Percentiles rank a stretch among this genome's conserved stretches.
These are phyloP conservation scores for Ammospiza maritima DNA, from an alignment of 2,797 vertebrate species.

Conservation along the genomic window DNA sequence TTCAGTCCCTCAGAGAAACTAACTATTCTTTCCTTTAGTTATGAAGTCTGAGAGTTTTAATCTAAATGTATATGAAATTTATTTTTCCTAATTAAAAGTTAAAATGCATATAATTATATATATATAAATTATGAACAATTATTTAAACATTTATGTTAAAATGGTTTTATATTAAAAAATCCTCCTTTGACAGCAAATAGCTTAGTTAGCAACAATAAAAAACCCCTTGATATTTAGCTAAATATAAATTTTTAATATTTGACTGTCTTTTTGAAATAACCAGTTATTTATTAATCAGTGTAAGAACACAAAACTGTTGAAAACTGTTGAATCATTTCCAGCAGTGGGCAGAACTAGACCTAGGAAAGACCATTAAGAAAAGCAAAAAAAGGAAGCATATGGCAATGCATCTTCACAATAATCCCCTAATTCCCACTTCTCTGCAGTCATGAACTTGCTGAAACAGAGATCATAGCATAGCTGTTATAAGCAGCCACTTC, in stretches of 20 bases:
- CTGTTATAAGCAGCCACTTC: not conserved
- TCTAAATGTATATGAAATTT: not conserved
- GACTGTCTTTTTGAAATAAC: not conserved
- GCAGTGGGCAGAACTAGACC: not conserved
- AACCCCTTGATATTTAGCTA: not conserved
- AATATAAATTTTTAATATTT: not conserved
- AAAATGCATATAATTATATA: not conserved
- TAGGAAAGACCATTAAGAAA: not conserved
- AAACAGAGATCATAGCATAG: not conserved
- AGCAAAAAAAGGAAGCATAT: not conserved
- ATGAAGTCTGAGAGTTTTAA: not conserved
- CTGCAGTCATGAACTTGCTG: not conserved
- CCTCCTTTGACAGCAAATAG: not conserved
- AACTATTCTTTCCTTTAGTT: not conserved
- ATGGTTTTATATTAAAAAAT: not conserved
- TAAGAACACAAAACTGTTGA: not conserved
- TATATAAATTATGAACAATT: not conserved
- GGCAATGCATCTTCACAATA: not conserved
- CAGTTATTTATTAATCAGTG: not conserved
- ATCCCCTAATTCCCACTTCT: not conserved
- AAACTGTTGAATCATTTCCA: not conserved
- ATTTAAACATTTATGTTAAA: not conserved
- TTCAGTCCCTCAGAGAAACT: not conserved
- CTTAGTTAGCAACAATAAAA: not conserved
- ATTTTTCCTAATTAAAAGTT: not conserved